Conservation (phyloP, 2,888 invertebrate genomes). For the Eucera pruinosa region DNA sequence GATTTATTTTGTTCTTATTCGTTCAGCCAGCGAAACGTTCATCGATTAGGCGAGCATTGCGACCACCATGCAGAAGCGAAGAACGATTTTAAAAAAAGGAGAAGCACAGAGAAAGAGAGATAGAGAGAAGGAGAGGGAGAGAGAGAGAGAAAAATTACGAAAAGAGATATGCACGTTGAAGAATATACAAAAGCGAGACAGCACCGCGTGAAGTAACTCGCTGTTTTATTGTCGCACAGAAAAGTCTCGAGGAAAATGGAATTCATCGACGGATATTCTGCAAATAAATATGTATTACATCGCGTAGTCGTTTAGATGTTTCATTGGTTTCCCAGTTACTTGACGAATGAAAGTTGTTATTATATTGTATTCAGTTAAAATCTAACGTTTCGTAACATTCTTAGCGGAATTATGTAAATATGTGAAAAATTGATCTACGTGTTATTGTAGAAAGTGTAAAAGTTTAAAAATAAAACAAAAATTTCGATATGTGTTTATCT, state of each 20-base stretch:
- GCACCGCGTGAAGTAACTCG: conserved; percentile 22
- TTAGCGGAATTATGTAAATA: neutral
- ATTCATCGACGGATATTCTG: neutral
- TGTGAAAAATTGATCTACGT: too few relatives aligned
- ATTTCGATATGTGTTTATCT: too few relatives aligned
- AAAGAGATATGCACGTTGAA: neutral
- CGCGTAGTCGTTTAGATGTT: neutral
- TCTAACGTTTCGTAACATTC: neutral
- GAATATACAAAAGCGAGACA: neutral
- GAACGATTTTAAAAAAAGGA: neutral
- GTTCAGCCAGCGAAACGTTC: neutral
- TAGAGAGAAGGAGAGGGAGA: neutral
- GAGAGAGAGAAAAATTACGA: neutral
- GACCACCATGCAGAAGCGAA: conserved; percentile 36
- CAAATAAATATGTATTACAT: neutral
- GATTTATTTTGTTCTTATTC: conserved; percentile 12
- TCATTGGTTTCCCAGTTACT: neutral
- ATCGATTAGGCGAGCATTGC: conserved; percentile 17
- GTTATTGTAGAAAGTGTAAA: too few relatives aligned
- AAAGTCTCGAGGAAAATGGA: neutral
- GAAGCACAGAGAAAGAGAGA: neutral
- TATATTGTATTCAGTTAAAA: neutral
- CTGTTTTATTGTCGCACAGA: conserved; percentile 26
- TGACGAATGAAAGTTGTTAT: neutral
- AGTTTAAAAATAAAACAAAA: too few relatives aligned